Percentiles rank a stretch among this genome's conserved stretches.
Evolutionary conservation across 2,888 invertebrate genomes (phyloP).

Genomic region (Limnephilus marmoratus): DNA sequence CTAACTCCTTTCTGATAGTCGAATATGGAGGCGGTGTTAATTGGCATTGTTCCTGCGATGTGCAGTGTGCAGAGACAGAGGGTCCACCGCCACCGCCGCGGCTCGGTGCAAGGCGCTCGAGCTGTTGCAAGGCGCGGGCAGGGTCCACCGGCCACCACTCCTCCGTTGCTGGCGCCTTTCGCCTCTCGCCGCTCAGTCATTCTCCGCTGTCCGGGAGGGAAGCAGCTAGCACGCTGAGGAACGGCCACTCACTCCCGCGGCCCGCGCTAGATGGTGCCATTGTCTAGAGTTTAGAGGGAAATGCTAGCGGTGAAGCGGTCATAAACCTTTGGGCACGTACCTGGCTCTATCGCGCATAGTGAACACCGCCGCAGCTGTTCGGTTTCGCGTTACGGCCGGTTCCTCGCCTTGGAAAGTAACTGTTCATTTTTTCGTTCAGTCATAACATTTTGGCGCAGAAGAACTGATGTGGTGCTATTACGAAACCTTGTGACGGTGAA

Average conservation of each 20-base stretch:
- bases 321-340: conserved; percentile 53
- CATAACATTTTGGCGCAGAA: conserved; percentile 59
- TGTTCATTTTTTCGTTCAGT: conserved; percentile 56
- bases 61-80: conserved; percentile 11
- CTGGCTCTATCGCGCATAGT: not conserved
- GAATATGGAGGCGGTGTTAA: not conserved
- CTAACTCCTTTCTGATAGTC: not conserved
- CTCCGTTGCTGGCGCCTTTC: conserved; percentile 50
- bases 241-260: not conserved
- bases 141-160: not conserved
- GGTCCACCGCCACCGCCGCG: not conserved
- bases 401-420: conserved; percentile 60
- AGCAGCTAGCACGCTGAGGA: not conserved
- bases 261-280: conserved; percentile 27
- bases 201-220: conserved; percentile 43
- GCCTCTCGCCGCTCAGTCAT: conserved; percentile 52
- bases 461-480: conserved; percentile 36
- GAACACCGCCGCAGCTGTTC: conserved; percentile 52
- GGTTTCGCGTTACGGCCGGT: conserved; percentile 58
- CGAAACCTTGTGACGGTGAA: conserved; percentile 36
- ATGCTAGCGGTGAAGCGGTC: conserved; percentile 53
- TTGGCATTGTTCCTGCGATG: conserved; percentile 2
- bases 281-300: not conserved
- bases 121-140: not conserved
- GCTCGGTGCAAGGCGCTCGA: not conserved